Evolutionary conservation across 2,113 vertebrate species (phyloP).

Genomic region (Anolis sagrei): DNA sequence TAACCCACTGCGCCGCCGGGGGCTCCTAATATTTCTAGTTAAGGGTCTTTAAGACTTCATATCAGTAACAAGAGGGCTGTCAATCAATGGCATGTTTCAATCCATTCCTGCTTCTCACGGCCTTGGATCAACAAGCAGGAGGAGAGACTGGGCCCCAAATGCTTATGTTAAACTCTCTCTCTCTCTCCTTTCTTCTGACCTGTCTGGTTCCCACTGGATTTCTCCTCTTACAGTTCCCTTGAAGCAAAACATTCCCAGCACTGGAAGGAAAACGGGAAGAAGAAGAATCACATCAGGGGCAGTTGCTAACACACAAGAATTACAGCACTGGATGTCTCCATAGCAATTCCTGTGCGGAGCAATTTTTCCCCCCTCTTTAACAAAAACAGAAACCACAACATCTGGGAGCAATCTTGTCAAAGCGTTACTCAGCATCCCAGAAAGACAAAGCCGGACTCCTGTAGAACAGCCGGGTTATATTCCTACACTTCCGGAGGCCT

Average conservation of each 20-base stretch:
- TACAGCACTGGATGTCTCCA: constrained; percentile 2
- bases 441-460: constrained; percentile 38
- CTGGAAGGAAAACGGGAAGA: not conserved
- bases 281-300: not conserved
- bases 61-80: not conserved
- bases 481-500: constrained; percentile 25
- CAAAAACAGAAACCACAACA: constrained; percentile 9
- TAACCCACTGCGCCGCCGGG: too few species aligned
- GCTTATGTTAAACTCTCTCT: not conserved
- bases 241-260: not conserved
- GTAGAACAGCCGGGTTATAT: constrained; percentile 12
- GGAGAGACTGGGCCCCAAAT: not conserved
- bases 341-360: constrained; percentile 9
- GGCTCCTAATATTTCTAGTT: too few species aligned
- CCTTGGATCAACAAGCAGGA: constrained; percentile 25
- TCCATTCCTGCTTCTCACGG: not conserved
- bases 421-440: constrained; percentile 43
- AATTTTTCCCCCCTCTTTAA: constrained; percentile 31
- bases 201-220: not conserved
- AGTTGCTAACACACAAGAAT: constrained; percentile 1
- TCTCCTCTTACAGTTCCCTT: not conserved
- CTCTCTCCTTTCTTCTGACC: not conserved
- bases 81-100: constrained; percentile 9
- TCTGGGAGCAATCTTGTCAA: constrained; percentile 41
- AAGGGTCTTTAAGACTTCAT: not conserved